A percentile compares a stretch with the other conserved stretches of the same genome.
These are phyloP conservation scores for Eulithis testata DNA, from an alignment of 2,888 invertebrate genomes.

Conservation along the genomic window DNA sequence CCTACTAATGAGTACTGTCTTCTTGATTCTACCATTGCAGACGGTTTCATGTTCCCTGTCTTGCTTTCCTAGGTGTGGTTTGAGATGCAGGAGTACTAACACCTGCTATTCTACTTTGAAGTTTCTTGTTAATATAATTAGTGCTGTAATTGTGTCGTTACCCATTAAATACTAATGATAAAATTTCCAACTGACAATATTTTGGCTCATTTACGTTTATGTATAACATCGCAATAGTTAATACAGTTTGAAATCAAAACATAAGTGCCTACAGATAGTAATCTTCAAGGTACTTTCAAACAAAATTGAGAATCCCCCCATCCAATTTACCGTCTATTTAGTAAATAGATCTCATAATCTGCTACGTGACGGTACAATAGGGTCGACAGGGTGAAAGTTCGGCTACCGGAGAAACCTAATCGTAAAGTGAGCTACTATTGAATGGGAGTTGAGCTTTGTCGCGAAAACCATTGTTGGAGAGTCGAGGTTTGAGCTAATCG, in stretches of 20 bases:
- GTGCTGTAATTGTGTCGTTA: too few relatives aligned
- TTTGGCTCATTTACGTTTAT: too few relatives aligned
- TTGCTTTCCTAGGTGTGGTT: too few relatives aligned
- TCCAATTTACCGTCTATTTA: conserved; percentile 37
- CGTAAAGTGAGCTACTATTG: conserved; percentile 43
- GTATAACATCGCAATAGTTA: neutral
- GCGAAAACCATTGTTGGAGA: conserved; percentile 24
- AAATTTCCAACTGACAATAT: too few relatives aligned
- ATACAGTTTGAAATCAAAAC: neutral
- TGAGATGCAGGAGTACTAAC: too few relatives aligned
- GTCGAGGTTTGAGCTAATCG: conserved; percentile 25
- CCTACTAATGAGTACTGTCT: too few relatives aligned
- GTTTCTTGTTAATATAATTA: too few relatives aligned
- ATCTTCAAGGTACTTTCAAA: conserved; percentile 15
- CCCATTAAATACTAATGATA: too few relatives aligned
- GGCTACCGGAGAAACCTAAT: conserved; percentile 61
- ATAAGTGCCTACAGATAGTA: neutral
- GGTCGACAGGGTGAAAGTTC: conserved; percentile 71
- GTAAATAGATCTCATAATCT: conserved; percentile 35
- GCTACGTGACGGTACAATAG: conserved; percentile 55
- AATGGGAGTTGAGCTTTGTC: conserved; percentile 39
- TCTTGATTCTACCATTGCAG: too few relatives aligned
- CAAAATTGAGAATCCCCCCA: conserved; percentile 19
- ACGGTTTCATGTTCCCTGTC: too few relatives aligned
- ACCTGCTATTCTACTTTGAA: too few relatives aligned